These are phyloP conservation scores for Psophia crepitans DNA, from an alignment of 2,113 vertebrate species.

Conservation along the genomic window DNA sequence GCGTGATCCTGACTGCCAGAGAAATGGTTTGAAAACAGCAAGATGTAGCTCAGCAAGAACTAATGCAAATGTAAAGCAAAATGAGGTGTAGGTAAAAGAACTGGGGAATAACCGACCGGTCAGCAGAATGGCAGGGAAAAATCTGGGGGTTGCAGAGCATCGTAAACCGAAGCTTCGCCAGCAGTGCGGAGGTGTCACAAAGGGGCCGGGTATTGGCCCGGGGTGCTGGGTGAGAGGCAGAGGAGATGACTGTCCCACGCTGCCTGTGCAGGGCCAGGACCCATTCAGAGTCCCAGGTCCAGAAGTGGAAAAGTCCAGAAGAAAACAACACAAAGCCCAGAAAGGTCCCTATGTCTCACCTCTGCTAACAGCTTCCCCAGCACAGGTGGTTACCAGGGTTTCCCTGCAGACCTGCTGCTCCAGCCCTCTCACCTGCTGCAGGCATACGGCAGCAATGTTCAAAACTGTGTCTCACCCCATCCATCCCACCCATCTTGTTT, in stretches of 20 bases:
- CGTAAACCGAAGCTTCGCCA: neutral
- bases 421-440: neutral
- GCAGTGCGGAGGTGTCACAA: neutral
- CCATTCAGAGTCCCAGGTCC: neutral
- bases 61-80: conserved; percentile 21
- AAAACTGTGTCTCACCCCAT: neutral
- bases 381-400: neutral
- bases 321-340: neutral
- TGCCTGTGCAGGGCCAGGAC: neutral
- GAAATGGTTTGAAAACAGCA: neutral
- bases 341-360: neutral
- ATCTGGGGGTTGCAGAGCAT: neutral
- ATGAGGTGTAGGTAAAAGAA: neutral
- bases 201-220: neutral
- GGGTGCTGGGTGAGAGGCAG: neutral
- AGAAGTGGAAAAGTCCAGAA: neutral
- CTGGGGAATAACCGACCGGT: neutral
- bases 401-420: neutral
- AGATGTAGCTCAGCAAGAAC: conserved; percentile 4
- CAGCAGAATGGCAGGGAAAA: neutral
- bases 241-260: neutral
- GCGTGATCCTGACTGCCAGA: accelerated
- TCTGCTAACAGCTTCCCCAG: neutral
- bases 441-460: neutral
- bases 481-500: neutral